These are phyloP conservation scores for Styela plicata DNA, from an alignment of 23 tunicate genomes.

Conservation along the genomic window DNA sequence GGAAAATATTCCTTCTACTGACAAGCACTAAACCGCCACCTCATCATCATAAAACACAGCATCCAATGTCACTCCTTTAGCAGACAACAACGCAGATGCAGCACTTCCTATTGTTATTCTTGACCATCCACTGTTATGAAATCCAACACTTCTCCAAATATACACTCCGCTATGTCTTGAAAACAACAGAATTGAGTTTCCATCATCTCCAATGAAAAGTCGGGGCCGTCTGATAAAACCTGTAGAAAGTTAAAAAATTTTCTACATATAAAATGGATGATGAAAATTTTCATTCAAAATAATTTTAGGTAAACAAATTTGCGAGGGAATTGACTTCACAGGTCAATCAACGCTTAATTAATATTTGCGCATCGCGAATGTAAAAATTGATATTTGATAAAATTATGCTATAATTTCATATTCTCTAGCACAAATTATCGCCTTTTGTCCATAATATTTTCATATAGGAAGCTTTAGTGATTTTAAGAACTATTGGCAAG, in stretches of 20 bases:
- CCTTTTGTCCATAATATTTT: no score
- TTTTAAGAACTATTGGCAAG: no score
- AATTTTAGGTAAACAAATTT: no score
- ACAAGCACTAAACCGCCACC: slow-evolving; percentile 20
- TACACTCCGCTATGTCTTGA: slow-evolving; percentile 28
- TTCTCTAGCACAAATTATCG: no score
- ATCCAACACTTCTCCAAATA: slow-evolving; percentile 43
- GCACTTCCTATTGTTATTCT: slow-evolving; percentile 32
- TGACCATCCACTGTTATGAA: slow-evolving; percentile 53
- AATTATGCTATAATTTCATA: no score
- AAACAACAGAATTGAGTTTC: slow-evolving; percentile 39
- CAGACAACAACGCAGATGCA: slow-evolving; percentile 11
- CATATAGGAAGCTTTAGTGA: no score
- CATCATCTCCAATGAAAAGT: slow-evolving; percentile 65
- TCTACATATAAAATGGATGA: no score
- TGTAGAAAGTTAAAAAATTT: slow-evolving; percentile 6
- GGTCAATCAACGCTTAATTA: no score
- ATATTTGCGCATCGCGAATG: no score
- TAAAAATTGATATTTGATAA: no score
- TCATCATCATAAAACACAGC: slow-evolving; percentile 52
- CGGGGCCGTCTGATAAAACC: not conserved
- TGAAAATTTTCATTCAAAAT: no score
- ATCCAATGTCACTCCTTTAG: slow-evolving; percentile 57
- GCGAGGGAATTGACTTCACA: no score
- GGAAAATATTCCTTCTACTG: not conserved